A percentile compares a stretch with the other conserved stretches of the same genome.
These are phyloP conservation scores for Tragelaphus imberbis DNA, from an alignment of 2,113 vertebrate species.

Conservation along the genomic window DNA sequence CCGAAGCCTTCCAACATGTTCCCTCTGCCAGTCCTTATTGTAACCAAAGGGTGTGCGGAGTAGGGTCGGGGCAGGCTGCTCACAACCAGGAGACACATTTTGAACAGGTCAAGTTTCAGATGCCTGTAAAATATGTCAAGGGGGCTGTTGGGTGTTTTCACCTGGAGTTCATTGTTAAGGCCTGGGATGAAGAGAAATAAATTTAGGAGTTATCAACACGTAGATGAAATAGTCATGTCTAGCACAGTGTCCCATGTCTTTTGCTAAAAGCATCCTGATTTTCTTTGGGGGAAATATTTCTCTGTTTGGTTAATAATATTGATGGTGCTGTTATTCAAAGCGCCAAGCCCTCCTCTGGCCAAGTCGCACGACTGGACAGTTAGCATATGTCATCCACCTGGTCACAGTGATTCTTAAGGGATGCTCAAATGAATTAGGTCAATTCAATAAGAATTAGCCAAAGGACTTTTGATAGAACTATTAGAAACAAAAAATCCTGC, in stretches of 20 bases:
- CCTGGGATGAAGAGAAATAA: not conserved
- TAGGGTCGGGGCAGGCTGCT: not conserved
- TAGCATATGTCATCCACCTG: not conserved
- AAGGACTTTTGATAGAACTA: not conserved
- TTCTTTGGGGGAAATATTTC: not conserved
- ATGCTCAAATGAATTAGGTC: not conserved
- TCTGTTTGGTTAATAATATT: not conserved
- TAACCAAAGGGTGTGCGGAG: not conserved
- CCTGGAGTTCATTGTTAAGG: not conserved
- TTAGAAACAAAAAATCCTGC: not conserved
- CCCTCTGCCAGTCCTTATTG: not conserved
- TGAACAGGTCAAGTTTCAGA: not conserved
- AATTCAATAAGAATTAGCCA: not conserved
- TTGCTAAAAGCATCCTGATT: not conserved
- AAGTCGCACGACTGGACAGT: not conserved
- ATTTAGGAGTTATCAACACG: not conserved
- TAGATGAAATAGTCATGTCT: not conserved
- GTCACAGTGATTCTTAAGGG: not conserved
- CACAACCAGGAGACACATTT: not conserved
- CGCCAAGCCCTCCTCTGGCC: not conserved
- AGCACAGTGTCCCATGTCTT: not conserved
- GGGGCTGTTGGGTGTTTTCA: not conserved
- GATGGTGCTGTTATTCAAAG: not conserved
- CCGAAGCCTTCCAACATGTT: not conserved
- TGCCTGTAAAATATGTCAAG: not conserved